A percentile compares a stretch with the other conserved stretches of the same genome.
Evolutionary conservation across 2,797 vertebrate genomes (phyloP).

Genomic region (Halcyon leucocephala): DNA sequence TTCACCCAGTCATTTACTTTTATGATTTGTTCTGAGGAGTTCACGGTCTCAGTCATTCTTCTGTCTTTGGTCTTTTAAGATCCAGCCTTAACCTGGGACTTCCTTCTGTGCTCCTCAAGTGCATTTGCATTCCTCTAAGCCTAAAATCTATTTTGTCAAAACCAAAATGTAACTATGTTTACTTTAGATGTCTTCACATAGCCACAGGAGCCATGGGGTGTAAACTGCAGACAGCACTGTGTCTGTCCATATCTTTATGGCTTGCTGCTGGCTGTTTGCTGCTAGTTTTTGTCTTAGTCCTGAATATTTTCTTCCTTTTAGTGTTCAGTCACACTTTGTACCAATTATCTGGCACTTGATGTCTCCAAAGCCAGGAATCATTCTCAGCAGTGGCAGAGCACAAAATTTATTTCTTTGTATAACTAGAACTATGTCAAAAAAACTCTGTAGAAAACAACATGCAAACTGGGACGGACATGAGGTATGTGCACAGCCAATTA

Average conservation of each 20-base stretch:
- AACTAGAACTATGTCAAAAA: not conserved
- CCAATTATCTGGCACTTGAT: not conserved
- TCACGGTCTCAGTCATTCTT: not conserved
- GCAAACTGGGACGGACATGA: not conserved
- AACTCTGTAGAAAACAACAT: not conserved
- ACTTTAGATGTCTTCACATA: not conserved
- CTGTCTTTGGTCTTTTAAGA: not conserved
- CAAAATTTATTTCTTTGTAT: not conserved
- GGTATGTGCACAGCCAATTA: not conserved
- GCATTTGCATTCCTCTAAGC: not conserved
- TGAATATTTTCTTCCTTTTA: not conserved
- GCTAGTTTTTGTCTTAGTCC: not conserved
- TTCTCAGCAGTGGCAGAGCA: not conserved
- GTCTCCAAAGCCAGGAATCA: not conserved
- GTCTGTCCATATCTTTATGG: fast-evolving
- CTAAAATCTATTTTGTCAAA: not conserved
- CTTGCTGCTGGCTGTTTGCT: not conserved
- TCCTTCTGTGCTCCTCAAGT: not conserved
- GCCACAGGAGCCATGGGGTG: not conserved
- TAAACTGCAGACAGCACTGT: not conserved
- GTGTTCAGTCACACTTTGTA: not conserved
- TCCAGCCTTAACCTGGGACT: not conserved
- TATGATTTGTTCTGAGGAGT: not conserved
- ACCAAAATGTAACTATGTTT: not conserved
- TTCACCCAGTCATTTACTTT: not conserved